Evolutionary conservation across 2,797 vertebrate genomes (phyloP).

Genomic region (Labroides dimidiatus): DNA sequence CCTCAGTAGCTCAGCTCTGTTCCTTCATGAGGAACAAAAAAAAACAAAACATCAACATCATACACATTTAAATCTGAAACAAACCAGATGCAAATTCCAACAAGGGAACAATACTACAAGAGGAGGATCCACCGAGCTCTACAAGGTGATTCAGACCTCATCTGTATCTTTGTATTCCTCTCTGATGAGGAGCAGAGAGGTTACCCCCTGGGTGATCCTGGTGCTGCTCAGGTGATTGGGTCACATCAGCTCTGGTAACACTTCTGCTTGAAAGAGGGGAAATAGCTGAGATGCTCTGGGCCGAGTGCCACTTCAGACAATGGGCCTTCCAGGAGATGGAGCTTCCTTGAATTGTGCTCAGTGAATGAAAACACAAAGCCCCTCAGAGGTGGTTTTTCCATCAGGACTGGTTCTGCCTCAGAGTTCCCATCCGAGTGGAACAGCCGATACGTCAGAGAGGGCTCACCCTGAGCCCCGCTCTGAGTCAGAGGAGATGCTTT

Average conservation of each 20-base stretch:
- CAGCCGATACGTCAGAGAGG: slow-evolving; percentile 23
- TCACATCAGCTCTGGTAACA: slow-evolving; percentile 30
- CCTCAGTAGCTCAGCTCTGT: slow-evolving; percentile 21
- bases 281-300: slow-evolving; percentile 55
- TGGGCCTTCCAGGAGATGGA: slow-evolving; percentile 63
- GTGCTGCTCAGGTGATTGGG: slow-evolving; percentile 17
- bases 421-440: slow-evolving; percentile 46
- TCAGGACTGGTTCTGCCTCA: slow-evolving; percentile 28
- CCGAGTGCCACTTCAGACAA: slow-evolving; percentile 70
- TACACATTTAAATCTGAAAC: slow-evolving; percentile 46
- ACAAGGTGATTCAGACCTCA: not conserved
- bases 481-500: not conserved
- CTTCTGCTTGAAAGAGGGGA: slow-evolving; percentile 55
- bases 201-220: slow-evolving; percentile 21
- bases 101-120: slow-evolving; percentile 38
- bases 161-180: not conserved
- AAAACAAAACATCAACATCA: slow-evolving; percentile 30
- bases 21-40: slow-evolving; percentile 8
- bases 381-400: slow-evolving; percentile 63
- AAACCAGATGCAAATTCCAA: slow-evolving; percentile 59
- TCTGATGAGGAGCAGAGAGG: not conserved
- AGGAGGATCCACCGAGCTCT: slow-evolving; percentile 33
- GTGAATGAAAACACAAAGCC: slow-evolving; percentile 59
- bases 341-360: slow-evolving; percentile 84
- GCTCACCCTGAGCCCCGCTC: not conserved